Conservation (phyloP, 2,888 invertebrate genomes). For the Cantharis lateralis region DNA sequence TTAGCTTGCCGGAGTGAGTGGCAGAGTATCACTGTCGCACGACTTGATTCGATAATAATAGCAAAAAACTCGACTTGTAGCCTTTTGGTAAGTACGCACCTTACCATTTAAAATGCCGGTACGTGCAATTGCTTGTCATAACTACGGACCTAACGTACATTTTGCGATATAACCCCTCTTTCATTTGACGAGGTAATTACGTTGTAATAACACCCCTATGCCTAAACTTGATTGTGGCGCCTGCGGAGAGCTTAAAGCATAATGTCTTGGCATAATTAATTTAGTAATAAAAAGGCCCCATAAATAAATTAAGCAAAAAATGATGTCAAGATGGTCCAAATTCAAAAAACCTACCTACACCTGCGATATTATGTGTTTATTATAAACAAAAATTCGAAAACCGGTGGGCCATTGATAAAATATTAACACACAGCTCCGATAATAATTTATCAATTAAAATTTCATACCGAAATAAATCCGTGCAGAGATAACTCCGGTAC, state of each 20-base stretch:
- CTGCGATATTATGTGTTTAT: neutral
- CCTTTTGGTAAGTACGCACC: neutral
- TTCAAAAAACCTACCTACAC: neutral
- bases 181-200: neutral
- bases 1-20: neutral
- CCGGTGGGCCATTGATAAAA: neutral
- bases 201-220: neutral
- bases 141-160: neutral
- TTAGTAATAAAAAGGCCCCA: neutral
- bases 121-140: neutral
- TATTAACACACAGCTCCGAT: neutral
- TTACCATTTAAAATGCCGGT: neutral
- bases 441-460: neutral
- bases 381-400: neutral
- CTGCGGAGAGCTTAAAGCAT: neutral
- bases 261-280: neutral
- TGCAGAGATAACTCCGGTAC: neutral
- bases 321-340: neutral
- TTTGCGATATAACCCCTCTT: neutral
- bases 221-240: neutral
- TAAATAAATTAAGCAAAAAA: neutral
- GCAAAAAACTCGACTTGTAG: neutral
- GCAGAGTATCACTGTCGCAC: too few relatives aligned
- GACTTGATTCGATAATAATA: neutral
- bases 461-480: neutral